Percentiles rank a stretch among this genome's conserved stretches.
Conservation (phyloP, 2,113 vertebrate species). For the Ariopsis seemanni region DNA sequence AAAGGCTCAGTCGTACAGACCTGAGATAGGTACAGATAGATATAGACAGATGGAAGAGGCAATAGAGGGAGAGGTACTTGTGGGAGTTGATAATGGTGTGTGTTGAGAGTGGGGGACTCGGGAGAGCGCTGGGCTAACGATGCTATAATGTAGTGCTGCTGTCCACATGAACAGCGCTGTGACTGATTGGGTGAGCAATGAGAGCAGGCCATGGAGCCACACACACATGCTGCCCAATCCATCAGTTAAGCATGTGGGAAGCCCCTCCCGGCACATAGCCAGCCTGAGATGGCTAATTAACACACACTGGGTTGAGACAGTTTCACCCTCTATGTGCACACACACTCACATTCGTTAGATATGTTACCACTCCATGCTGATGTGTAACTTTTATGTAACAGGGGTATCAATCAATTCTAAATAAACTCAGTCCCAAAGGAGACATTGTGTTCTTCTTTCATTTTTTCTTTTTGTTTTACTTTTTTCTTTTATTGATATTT, state of each 20-base stretch:
- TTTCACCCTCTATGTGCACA: constrained; percentile 10
- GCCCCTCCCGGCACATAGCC: constrained; percentile 26
- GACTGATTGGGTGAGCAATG: constrained; percentile 51
- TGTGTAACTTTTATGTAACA: constrained; percentile 19
- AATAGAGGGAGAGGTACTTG: constrained; percentile 34
- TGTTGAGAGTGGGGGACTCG: constrained; percentile 39
- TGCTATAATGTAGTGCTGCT: constrained; percentile 56
- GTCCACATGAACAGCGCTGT: constrained; percentile 47
- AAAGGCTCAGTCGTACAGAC: background rate
- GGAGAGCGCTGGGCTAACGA: constrained; percentile 51
- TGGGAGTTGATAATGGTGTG: constrained; percentile 48
- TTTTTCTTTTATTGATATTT: background rate
- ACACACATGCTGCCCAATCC: constrained; percentile 48
- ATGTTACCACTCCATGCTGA: constrained; percentile 1
- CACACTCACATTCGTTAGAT: background rate
- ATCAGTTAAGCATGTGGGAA: constrained; percentile 50
- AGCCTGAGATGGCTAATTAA: constrained; percentile 42
- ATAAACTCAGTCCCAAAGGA: constrained; percentile 17
- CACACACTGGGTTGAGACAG: constrained; percentile 29
- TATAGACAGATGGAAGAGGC: constrained; percentile 28
- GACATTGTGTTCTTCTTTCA: background rate
- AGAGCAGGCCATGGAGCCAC: constrained; percentile 43
- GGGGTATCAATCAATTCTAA: constrained; percentile 27
- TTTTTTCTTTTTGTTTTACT: background rate
- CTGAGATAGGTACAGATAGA: constrained; percentile 31